A percentile compares a stretch with the other conserved stretches of the same genome.
Evolutionary conservation across 2,888 invertebrate genomes (phyloP).

Genomic region (Incurvaria masculella): DNA sequence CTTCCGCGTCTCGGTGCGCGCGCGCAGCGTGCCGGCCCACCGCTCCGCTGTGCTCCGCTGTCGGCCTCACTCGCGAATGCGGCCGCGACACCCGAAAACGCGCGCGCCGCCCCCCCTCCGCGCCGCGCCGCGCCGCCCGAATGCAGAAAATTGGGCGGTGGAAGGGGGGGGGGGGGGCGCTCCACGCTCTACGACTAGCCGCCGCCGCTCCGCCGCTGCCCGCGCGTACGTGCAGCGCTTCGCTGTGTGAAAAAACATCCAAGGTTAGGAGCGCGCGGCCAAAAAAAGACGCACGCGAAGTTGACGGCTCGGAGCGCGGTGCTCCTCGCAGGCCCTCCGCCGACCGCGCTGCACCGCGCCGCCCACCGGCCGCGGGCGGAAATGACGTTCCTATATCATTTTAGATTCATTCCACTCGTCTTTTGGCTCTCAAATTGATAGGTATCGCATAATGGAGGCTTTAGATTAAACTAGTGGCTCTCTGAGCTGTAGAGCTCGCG

Average conservation of each 20-base stretch:
- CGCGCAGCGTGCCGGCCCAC: slow-evolving; percentile 24
- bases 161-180: slow-evolving; percentile 43
- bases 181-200: slow-evolving; percentile 26
- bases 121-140: slow-evolving; percentile 42
- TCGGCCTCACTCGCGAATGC: slow-evolving; percentile 53
- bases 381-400: no score
- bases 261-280: slow-evolving; percentile 56
- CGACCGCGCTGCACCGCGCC: slow-evolving; percentile 20
- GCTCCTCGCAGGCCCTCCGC: slow-evolving; percentile 32
- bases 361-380: no score
- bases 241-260: slow-evolving; percentile 51
- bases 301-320: slow-evolving; percentile 49
- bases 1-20: slow-evolving; percentile 52
- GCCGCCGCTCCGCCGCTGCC: slow-evolving; percentile 48
- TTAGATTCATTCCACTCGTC: no score
- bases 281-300: slow-evolving; percentile 57
- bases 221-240: slow-evolving; percentile 53
- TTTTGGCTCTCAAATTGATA: no score
- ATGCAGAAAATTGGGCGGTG: slow-evolving; percentile 56
- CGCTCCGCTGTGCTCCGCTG: slow-evolving; percentile 36
- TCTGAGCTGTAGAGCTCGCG: no score
- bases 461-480: no score
- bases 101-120: slow-evolving; percentile 41
- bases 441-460: no score
- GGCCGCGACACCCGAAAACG: slow-evolving; percentile 42